Percentiles rank a stretch among this genome's conserved stretches.
Evolutionary conservation across 2,113 vertebrate genomes (phyloP).

Genomic region (Dolichotis patagonum): DNA sequence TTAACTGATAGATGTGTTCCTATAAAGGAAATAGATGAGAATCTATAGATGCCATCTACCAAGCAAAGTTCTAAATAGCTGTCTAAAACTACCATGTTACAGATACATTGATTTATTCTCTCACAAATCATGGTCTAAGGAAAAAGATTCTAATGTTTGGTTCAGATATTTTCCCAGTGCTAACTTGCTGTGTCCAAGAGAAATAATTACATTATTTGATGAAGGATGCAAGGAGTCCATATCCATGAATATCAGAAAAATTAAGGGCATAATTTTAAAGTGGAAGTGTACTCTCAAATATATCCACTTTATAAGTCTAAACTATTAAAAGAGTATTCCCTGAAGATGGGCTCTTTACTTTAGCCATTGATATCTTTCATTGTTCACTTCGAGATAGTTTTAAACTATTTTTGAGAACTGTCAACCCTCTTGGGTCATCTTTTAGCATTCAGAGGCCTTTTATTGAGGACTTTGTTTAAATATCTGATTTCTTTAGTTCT

Average conservation of each 20-base stretch:
- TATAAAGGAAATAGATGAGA: background rate
- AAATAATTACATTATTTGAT: background rate
- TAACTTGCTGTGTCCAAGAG: background rate
- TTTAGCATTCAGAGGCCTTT: conserved; percentile 1
- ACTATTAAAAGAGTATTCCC: background rate
- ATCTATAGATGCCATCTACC: background rate
- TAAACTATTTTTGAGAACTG: background rate
- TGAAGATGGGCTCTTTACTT: background rate
- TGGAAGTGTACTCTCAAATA: background rate
- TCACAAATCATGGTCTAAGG: background rate
- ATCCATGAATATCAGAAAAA: background rate
- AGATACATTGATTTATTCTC: background rate
- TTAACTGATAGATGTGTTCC: background rate
- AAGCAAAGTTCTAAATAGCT: background rate
- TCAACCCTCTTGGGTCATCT: background rate
- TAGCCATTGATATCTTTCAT: background rate
- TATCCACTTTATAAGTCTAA: background rate
- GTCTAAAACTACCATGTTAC: background rate
- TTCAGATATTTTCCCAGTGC: background rate
- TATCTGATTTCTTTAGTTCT: background rate
- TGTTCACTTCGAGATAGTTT: background rate
- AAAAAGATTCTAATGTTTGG: background rate
- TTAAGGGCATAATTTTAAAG: background rate
- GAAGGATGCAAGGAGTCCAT: background rate
- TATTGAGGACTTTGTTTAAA: background rate